These are phyloP conservation scores for Metacarcinus magister DNA, from an alignment of 2,888 invertebrate genomes.

Conservation along the genomic window DNA sequence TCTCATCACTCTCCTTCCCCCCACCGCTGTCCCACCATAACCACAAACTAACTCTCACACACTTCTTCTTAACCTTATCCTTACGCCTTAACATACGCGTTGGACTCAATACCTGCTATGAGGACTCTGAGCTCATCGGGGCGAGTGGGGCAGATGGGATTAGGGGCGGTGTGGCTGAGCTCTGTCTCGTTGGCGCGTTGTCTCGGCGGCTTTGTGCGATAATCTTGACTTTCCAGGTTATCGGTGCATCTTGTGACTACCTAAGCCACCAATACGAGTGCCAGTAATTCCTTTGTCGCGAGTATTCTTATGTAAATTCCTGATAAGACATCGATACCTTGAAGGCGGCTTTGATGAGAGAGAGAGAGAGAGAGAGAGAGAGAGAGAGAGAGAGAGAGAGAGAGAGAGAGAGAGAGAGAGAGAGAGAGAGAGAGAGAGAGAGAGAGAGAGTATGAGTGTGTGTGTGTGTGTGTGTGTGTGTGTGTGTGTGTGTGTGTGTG, in stretches of 20 bases:
- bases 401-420: constrained; percentile 42
- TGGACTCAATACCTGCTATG: neutral
- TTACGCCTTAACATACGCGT: neutral
- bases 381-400: constrained; percentile 30
- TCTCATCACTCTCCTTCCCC: neutral
- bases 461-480: neutral
- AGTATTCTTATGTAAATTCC: constrained; percentile 69
- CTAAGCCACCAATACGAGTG: constrained; percentile 59
- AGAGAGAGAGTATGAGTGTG: too few relatives aligned
- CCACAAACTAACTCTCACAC: neutral
- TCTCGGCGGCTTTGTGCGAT: constrained; percentile 43
- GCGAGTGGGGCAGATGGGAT: neutral
- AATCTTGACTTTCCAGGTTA: constrained; percentile 61
- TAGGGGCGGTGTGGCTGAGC: neutral
- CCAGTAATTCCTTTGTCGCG: constrained; percentile 58
- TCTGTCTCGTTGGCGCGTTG: constrained; percentile 49
- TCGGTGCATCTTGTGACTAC: constrained; percentile 49
- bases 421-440: constrained; percentile 39
- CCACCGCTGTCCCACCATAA: neutral
- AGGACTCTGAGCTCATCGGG: neutral
- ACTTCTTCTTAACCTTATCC: neutral
- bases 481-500: constrained; percentile 18
- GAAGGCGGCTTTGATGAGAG: neutral
- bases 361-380: neutral
- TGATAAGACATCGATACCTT: constrained; percentile 69